Base-by-base conservation (phyloP, 1,140 invertebrate species). In the Megathymus violae region DNA sequence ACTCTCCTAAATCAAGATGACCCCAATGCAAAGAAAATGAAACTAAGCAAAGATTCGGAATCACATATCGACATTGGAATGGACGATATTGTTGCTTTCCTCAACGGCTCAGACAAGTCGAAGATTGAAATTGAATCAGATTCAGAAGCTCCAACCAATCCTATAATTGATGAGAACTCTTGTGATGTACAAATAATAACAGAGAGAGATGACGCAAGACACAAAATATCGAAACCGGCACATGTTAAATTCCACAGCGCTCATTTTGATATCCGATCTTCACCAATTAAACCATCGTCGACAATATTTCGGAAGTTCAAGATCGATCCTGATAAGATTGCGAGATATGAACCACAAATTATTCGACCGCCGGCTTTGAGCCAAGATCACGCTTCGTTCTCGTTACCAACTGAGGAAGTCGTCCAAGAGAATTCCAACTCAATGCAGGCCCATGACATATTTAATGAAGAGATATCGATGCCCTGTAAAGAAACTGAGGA, bases 201-300 rank as follows among this genome's bases (percentile, higher is more conserved):
- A 40, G 31, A 54, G 36, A 16, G 19, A 59, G 11, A 66, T 22
- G 38, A 46, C 14, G 11, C 48, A 31, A 58, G 31, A 34, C 36
- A 64, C 27, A 59, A 50, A 48, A 16, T 14, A 11, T 36, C 41
- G 2, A 74, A 71, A 71, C 62, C 75, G 0, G 22, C 69, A 10
- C 83, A 85, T 50, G 63, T 81, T 22, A 72, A 85, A 68, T 90
- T 90, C 44, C 85, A 82, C 47, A 88, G 85, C 60, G 67, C 88
- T 34, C 86, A 90, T 71, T 90, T 90, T 43, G 86, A 90, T 67
- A 90, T 90, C 16, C 67, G 88, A 52, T 90, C 88, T 11, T 90
- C 88, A 5, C 88, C 88, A 13, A 90, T 90, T 17, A 90, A 90
- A 76, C 65, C 83, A 9, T 77, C 88, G 1, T 82, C 86, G 4